Conservation (phyloP, 2,113 vertebrate genomes). For the Motacilla tschutschensis region DNA sequence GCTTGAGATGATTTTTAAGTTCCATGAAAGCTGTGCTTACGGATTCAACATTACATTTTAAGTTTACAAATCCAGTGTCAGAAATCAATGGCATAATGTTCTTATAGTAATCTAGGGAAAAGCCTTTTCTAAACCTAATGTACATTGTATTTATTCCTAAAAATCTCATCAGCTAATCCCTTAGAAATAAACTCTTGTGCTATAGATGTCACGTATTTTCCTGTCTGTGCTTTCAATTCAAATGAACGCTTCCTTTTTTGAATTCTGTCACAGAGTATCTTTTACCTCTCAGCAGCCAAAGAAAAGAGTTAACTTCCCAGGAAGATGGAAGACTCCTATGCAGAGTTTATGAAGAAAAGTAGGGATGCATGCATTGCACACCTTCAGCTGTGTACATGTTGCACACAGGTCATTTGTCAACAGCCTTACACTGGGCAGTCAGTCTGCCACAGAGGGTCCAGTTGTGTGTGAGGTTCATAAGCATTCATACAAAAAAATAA, state of each 20-base stretch:
- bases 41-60: slow-evolving; percentile 48
- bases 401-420: background rate
- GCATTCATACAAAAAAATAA: background rate
- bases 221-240: slow-evolving; percentile 35
- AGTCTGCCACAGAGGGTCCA: background rate
- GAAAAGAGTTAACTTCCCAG: background rate
- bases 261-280: background rate
- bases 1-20: slow-evolving; percentile 11
- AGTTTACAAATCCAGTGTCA: slow-evolving; percentile 52
- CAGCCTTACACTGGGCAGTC: background rate
- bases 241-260: slow-evolving; percentile 14
- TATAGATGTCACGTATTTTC: slow-evolving; percentile 40
- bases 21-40: background rate
- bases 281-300: background rate
- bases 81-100: slow-evolving; percentile 64
- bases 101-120: slow-evolving; percentile 52
- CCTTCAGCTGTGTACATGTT: background rate
- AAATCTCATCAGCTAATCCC: slow-evolving; percentile 61
- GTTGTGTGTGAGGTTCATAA: background rate
- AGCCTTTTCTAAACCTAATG: slow-evolving; percentile 55
- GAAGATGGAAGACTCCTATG: background rate
- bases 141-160: slow-evolving; percentile 55
- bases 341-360: background rate
- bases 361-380: background rate
- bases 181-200: slow-evolving; percentile 58